Base-by-base conservation (phyloP, 2,797 vertebrate genomes). In the Oreonectes daqikongensis region DNA sequence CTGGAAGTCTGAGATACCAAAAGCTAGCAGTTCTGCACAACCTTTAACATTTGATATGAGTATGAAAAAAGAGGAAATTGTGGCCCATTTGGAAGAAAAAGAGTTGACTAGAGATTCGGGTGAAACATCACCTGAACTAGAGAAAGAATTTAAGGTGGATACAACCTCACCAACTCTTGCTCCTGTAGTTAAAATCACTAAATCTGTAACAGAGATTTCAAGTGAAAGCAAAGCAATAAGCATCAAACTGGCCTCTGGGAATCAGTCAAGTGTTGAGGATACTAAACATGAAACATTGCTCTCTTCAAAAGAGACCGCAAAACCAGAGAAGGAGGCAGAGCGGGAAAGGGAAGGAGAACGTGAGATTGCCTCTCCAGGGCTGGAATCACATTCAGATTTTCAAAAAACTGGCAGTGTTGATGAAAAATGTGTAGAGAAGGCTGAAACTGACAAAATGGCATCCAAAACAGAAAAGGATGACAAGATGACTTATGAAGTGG, bases 261-360 rank as follows among this genome's bases (percentile, higher is more conserved):
- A 82, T 73, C 88, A 89, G 55, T 84, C 82, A 44, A 87, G 82
- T 61, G 66, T 79, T 59, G 88, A 88, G 55, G 87, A 91, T 72
- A 59, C 76, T 2, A 71, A 81, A 11, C 77, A 66, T 30, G 86
- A 91, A 64, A 86, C 78, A 76, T 67, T 50, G 10, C 65, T 55
- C 10, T 64, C 30, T 0, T 44, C 84, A 40, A 75, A 69, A 53
- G 75, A 64, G 6, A 61, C 35, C 9, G 80, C 83, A 65, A 76
- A 85, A 71, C 81, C 55, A 42, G 65, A 85, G 20, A 91, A 93
- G 35, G 91, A 93, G 84, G 86, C 88, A 17, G 89, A 90, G 75
- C 85, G 89, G 72, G 92, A 93, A 84, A 91, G 87, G 86, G 90
- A 90, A 74, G 83, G 86, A 83, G 91, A 92, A 79, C 84, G 88